Percentiles rank a stretch among this genome's conserved stretches.
phyloP scores from a whole-genome alignment of 2,888 invertebrate genomes.

The Pristionchus exspectatus region DNA sequence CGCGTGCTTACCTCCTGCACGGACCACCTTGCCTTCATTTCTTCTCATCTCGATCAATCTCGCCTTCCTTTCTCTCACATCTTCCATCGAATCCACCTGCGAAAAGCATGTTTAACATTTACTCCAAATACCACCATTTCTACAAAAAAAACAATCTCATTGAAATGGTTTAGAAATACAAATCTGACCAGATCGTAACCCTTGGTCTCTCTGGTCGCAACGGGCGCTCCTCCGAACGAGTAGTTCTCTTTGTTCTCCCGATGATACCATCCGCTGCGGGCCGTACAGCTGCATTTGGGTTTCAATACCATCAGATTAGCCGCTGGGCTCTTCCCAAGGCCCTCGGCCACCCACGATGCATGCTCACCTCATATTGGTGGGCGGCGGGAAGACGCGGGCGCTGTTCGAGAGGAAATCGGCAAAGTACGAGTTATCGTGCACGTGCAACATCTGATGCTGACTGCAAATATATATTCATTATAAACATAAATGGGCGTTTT shows the following conservation, averaged over 20 bases:
- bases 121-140: no score
- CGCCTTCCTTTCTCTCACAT: not conserved
- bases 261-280: not conserved
- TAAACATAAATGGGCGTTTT: not conserved
- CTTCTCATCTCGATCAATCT: not conserved
- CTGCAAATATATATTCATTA: not conserved
- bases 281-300: not conserved
- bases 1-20: not conserved
- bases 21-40: not conserved
- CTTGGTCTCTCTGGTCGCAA: not conserved
- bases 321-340: no score
- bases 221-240: not conserved
- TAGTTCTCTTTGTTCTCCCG: not conserved
- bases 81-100: conserved; percentile 34
- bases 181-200: not conserved
- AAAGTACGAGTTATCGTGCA: not conserved
- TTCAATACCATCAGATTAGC: not conserved
- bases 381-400: conserved; percentile 13
- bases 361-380: not conserved
- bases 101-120: not conserved
- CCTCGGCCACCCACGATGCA: no score
- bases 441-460: conserved; percentile 22
- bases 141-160: no score
- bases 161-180: no score
- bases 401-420: conserved; percentile 42